Evolutionary conservation across 2,888 invertebrate genomes (phyloP), one percentile per base, ranked within the genome.

Genomic region (Heliconius cydno): DNA sequence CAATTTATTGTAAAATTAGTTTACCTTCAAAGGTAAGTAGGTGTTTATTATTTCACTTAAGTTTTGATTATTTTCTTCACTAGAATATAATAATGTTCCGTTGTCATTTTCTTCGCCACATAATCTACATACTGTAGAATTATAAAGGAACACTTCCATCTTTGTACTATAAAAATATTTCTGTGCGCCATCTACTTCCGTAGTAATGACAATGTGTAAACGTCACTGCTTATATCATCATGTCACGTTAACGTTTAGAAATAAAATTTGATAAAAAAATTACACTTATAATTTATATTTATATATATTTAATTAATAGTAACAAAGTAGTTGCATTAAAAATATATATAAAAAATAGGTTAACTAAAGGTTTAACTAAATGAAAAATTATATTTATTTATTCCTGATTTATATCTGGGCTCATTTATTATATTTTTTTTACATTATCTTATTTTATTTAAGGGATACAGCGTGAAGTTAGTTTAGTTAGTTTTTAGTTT

Each of bases 21-120:
- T 88, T 96, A 97, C 97, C 96, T 96, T 97, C 82, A 97, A 91
- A 30, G 97, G 97, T 87, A 97, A 95, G 95, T 97, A 97, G 82
- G 96, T 95, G 91, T 97, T 97, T 83, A 97, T 96, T 88, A 97
- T 91, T 83, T 95, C 94, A 91, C 96, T 94, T 90, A 97, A 94
- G 93, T 96, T 96, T 85, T 95, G 93, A 84, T 95, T 96, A 91
- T 95, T 95, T 89, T 96, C 95, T 84, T 96, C 95, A 83, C 87
- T 85, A 38, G 93, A 90, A 93, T 96, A 97, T 89, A 97, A 92
- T 87, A 96, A 92, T 84, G 96, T 96, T 82, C 97, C 97, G 89
- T 96, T 96, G 85, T 95, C 94, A 92, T 97, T 97, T 94, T 97
- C 96, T 93, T 96, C 96, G 30, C 96, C 97, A 94, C 97, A 97